Conservation (phyloP, 2,888 invertebrate species). For the Pandemis corylana region DNA sequence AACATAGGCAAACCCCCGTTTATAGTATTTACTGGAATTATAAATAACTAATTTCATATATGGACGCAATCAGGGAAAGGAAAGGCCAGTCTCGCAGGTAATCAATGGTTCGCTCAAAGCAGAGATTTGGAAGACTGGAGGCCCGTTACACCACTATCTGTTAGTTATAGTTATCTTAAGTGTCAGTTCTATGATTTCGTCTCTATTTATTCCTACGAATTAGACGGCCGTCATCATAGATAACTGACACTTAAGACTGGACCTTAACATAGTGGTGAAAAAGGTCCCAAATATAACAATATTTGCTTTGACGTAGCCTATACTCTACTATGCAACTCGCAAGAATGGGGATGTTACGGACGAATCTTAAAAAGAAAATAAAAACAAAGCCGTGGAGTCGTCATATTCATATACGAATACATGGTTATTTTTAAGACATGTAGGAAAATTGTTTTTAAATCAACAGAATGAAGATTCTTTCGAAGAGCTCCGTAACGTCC, state of each 20-base stretch:
- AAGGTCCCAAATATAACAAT: not conserved
- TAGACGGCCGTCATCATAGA: too few species aligned
- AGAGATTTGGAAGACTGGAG: not conserved
- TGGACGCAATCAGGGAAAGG: slow-evolving; percentile 29
- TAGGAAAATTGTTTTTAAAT: not conserved
- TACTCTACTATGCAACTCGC: not conserved
- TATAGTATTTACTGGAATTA: slow-evolving; percentile 18
- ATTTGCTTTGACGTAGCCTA: slow-evolving; percentile 30
- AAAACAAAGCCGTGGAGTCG: not conserved
- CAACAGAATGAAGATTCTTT: not conserved
- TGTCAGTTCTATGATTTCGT: too few species aligned
- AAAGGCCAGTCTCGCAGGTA: slow-evolving; percentile 18
- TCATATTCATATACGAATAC: too few species aligned
- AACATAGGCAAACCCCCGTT: not conserved
- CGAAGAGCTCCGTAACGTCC: slow-evolving; percentile 18
- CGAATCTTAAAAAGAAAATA: not conserved
- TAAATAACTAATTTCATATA: slow-evolving; percentile 23
- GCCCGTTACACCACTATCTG: too few species aligned
- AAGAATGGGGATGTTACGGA: slow-evolving; percentile 28
- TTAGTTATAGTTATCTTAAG: too few species aligned
- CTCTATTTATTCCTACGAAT: too few species aligned
- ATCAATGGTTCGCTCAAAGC: slow-evolving; percentile 21
- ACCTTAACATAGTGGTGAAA: too few species aligned
- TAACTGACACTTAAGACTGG: too few species aligned
- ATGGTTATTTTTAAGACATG: not conserved